phyloP scores from a whole-genome alignment of 2,888 invertebrate genomes.

The Tinea semifulvella region DNA sequence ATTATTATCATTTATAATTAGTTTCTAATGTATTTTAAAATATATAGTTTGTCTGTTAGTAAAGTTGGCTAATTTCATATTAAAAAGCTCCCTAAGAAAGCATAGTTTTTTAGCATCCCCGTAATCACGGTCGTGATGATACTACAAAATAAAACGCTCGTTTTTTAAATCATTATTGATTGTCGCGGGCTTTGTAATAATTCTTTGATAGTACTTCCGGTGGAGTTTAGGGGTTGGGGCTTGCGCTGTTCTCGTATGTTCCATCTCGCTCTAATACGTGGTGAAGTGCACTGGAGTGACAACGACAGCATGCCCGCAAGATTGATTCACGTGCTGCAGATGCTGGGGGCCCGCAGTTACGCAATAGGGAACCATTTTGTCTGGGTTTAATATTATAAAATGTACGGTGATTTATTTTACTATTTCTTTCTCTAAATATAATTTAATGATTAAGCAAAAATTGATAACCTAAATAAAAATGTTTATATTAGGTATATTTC shows the following conservation, averaged over 20 bases:
- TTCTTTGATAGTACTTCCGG: constrained; percentile 12
- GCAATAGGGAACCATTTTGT: constrained; percentile 17
- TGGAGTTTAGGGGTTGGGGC: constrained; percentile 32
- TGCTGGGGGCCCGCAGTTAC: constrained; percentile 38
- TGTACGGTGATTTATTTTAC: not conserved
- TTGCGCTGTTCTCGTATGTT: constrained; percentile 41
- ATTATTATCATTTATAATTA: too few relatives aligned
- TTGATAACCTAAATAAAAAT: too few relatives aligned
- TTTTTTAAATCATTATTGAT: constrained; percentile 7
- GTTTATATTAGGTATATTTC: too few relatives aligned
- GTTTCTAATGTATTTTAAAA: too few relatives aligned
- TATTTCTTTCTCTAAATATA: not conserved
- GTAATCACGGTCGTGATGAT: too few relatives aligned
- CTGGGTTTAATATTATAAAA: not conserved
- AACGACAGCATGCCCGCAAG: constrained; percentile 24
- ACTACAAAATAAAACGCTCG: too few relatives aligned
- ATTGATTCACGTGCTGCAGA: constrained; percentile 54
- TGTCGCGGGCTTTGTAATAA: not conserved
- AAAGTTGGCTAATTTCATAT: too few relatives aligned
- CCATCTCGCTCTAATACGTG: constrained; percentile 28
- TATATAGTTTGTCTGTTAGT: too few relatives aligned
- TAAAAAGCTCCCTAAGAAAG: too few relatives aligned
- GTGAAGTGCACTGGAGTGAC: constrained; percentile 30
- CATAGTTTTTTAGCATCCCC: too few relatives aligned
- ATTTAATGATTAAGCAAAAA: too few relatives aligned